phyloP scores from a whole-genome alignment of 1,140 invertebrate genomes.

The Macrotrachela quadricornifera region DNA sequence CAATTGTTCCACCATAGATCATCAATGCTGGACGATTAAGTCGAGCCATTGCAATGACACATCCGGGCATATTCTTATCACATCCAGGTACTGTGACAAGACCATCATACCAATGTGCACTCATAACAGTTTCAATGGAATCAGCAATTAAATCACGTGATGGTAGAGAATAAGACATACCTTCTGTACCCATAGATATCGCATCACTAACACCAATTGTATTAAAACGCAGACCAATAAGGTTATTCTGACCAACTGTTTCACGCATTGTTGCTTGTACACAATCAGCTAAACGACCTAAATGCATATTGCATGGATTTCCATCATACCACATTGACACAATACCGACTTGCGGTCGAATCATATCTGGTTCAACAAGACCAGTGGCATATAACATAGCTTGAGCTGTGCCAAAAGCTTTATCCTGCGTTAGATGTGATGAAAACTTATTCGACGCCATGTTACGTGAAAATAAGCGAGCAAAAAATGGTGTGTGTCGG shows the following conservation, averaged over 20 bases:
- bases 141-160: conserved; percentile 14
- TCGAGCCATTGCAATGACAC: conserved; percentile 12
- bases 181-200: conserved; percentile 11
- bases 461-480: too few relatives aligned
- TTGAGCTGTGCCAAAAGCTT: too few relatives aligned
- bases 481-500: too few relatives aligned
- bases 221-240: conserved; percentile 9
- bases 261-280: background rate
- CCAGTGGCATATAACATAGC: conserved; percentile 6
- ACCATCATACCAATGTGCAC: conserved; percentile 11
- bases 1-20: conserved; percentile 13
- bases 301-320: conserved; percentile 4
- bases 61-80: conserved; percentile 15
- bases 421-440: too few relatives aligned
- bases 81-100: conserved; percentile 12
- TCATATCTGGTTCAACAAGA: conserved; percentile 7
- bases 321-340: background rate
- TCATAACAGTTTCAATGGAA: conserved; percentile 11
- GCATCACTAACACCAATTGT: conserved; percentile 15
- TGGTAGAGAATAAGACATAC: conserved; percentile 14
- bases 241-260: background rate
- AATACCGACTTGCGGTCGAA: conserved; percentile 7
- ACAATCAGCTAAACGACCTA: conserved; percentile 3
- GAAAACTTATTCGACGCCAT: too few relatives aligned
- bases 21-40: conserved; percentile 14